Evolutionary conservation across 2,888 invertebrate species (phyloP).

Genomic region (Erebia ligea): DNA sequence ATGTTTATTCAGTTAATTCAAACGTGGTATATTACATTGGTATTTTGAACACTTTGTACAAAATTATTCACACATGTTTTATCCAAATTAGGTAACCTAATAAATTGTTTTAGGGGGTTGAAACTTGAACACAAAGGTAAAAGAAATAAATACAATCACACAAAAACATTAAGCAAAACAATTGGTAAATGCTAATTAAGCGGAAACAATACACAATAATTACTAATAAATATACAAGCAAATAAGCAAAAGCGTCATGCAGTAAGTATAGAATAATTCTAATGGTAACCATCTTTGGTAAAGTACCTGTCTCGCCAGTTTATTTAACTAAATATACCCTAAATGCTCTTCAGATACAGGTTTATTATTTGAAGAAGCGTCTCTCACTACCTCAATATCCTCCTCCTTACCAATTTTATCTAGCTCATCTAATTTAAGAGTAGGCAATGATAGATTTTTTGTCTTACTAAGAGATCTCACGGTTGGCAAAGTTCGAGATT

Average conservation of each 20-base stretch:
- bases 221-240: constrained; percentile 32
- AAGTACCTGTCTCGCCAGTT: not conserved
- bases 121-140: constrained; percentile 38
- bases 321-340: constrained; percentile 75
- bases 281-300: constrained; percentile 45
- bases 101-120: constrained; percentile 36
- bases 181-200: constrained; percentile 14
- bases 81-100: constrained; percentile 19
- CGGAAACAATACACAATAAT: constrained; percentile 1
- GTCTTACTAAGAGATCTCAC: constrained; percentile 65
- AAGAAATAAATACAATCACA: constrained; percentile 35
- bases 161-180: constrained; percentile 22
- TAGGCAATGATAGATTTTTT: constrained; percentile 74
- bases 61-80: constrained; percentile 46
- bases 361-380: constrained; percentile 57
- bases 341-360: constrained; percentile 82
- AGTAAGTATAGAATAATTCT: constrained; percentile 27
- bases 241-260: constrained; percentile 27
- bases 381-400: constrained; percentile 66
- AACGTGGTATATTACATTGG: constrained; percentile 70
- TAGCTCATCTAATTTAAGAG: constrained; percentile 71
- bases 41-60: constrained; percentile 57
- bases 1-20: constrained; percentile 39
- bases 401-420: constrained; percentile 61
- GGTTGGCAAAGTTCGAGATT: constrained; percentile 65